A percentile compares a stretch with the other conserved stretches of the same genome.
Evolutionary conservation across 2,113 vertebrate genomes (phyloP).

Genomic region (Solenodon paradoxus): DNA sequence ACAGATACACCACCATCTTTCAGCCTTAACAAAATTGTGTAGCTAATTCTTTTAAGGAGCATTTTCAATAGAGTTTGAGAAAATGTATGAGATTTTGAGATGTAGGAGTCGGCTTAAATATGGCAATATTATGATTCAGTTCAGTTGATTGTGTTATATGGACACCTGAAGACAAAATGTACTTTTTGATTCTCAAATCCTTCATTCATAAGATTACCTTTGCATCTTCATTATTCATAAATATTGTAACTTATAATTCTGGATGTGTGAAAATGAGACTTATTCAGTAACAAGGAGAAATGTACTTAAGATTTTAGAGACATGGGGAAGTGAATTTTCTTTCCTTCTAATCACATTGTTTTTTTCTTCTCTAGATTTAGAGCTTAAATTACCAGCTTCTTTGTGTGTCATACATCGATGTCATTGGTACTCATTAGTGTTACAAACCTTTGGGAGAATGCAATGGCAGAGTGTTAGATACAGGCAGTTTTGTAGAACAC

Average conservation of each 20-base stretch:
- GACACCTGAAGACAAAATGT: neutral
- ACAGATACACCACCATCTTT: neutral
- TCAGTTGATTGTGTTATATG: neutral
- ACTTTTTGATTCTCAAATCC: neutral
- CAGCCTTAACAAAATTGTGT: neutral
- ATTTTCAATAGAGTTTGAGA: neutral
- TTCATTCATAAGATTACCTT: neutral
- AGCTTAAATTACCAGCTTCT: slow-evolving; percentile 22
- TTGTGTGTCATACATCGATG: neutral
- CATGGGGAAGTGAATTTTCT: slow-evolving; percentile 28
- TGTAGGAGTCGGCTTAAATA: neutral
- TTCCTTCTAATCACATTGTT: slow-evolving; percentile 11
- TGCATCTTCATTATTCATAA: neutral
- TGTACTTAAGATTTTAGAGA: neutral
- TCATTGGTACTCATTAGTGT: neutral
- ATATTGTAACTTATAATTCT: neutral
- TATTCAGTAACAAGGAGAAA: neutral
- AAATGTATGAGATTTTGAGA: neutral
- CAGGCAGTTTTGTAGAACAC: neutral
- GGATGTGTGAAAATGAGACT: neutral
- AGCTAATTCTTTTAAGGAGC: neutral
- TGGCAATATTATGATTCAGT: neutral
- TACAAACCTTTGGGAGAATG: neutral
- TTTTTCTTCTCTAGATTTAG: slow-evolving; percentile 35
- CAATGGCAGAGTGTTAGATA: neutral